Evolutionary conservation across 2,113 vertebrate species (phyloP).

Genomic region (Campylomormyrus tamandua): DNA sequence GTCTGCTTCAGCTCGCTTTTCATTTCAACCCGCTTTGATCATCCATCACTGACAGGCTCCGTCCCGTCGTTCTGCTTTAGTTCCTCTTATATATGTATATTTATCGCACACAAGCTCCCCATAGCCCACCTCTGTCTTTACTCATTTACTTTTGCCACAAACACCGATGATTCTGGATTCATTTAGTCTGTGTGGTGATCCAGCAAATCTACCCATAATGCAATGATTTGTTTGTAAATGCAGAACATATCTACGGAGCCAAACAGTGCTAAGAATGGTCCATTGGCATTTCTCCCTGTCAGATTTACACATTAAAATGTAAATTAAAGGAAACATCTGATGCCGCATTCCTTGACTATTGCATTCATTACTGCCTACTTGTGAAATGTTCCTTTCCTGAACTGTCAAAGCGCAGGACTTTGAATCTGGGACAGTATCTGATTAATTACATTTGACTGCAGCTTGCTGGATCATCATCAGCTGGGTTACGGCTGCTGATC

Average conservation of each 20-base stretch:
- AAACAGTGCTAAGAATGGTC: background rate
- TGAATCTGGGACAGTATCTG: background rate
- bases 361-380: background rate
- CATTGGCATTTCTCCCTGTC: background rate
- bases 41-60: background rate
- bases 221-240: background rate
- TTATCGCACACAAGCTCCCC: background rate
- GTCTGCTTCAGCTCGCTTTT: background rate
- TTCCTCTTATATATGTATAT: background rate
- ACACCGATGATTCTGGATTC: background rate
- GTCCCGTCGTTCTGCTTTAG: background rate
- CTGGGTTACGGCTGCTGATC: too few relatives aligned
- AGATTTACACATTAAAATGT: background rate
- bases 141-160: background rate
- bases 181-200: background rate
- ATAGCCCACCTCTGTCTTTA: background rate
- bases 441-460: background rate
- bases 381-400: background rate
- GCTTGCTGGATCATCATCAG: background rate
- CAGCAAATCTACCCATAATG: background rate
- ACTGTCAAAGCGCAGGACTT: background rate
- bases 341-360: background rate
- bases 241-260: background rate
- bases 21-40: background rate
- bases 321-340: slow-evolving; percentile 4